phyloP scores from a whole-genome alignment of 1,140 invertebrate species.

The Trichonephila clavipes region DNA sequence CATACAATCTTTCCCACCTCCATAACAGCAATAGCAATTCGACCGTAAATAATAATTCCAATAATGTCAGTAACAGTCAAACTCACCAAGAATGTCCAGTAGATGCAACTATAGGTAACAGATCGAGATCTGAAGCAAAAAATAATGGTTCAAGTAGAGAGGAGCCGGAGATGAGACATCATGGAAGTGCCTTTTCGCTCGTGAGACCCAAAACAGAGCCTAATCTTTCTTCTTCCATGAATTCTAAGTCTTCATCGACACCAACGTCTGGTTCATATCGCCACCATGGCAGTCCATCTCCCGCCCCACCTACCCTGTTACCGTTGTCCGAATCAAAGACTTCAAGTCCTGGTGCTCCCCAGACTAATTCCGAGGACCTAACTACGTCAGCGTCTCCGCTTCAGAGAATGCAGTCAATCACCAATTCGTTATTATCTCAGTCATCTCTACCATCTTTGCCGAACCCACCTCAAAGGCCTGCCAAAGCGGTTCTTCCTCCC shows the following conservation, averaged over 20 bases:
- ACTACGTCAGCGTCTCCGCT: slow-evolving; percentile 86
- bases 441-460: slow-evolving; percentile 82
- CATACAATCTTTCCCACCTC: slow-evolving; percentile 53
- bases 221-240: slow-evolving; percentile 45
- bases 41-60: slow-evolving; percentile 29
- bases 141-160: slow-evolving; percentile 20
- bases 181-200: slow-evolving; percentile 91
- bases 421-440: slow-evolving; percentile 96
- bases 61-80: not conserved
- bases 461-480: slow-evolving; percentile 83
- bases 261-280: slow-evolving; percentile 24
- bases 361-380: slow-evolving; percentile 58
- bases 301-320: slow-evolving; percentile 52
- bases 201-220: slow-evolving; percentile 89
- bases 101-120: slow-evolving; percentile 55
- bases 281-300: slow-evolving; percentile 25
- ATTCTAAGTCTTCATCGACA: slow-evolving; percentile 55
- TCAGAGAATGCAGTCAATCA: slow-evolving; percentile 98
- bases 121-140: slow-evolving; percentile 45
- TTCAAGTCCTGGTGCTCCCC: slow-evolving; percentile 35
- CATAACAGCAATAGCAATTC: slow-evolving; percentile 37
- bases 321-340: slow-evolving; percentile 66
- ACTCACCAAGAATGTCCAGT: slow-evolving; percentile 66
- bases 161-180: slow-evolving; percentile 84
- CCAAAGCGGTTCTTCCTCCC: slow-evolving; percentile 97